Percentiles rank a stretch among this genome's conserved stretches.
Evolutionary conservation across 2,888 invertebrate genomes (phyloP).

Genomic region (Torymus tubicola): DNA sequence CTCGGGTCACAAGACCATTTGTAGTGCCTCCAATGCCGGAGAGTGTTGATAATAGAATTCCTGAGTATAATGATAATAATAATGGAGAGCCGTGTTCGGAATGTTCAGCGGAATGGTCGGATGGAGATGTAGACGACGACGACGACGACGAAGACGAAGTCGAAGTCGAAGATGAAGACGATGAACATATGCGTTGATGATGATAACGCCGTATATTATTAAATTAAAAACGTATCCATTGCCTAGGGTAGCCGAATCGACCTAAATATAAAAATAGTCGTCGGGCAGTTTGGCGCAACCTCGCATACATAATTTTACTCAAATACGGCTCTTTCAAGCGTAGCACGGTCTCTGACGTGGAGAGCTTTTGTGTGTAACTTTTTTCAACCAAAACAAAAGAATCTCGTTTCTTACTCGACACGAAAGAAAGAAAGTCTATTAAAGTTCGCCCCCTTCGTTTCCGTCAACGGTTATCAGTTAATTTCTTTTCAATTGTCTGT

Average conservation of each 20-base stretch:
- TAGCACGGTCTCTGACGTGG: slow-evolving; percentile 74
- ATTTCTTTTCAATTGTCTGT: background rate
- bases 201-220: too few species aligned
- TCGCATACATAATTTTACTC: slow-evolving; percentile 43
- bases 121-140: too few species aligned
- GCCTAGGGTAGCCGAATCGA: slow-evolving; percentile 65
- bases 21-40: too few species aligned
- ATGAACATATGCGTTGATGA: too few species aligned
- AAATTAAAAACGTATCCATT: too few species aligned
- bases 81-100: too few species aligned
- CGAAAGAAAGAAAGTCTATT: slow-evolving; percentile 39
- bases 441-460: background rate
- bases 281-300: slow-evolving; percentile 74
- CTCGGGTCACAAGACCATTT: too few species aligned
- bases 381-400: background rate
- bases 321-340: slow-evolving; percentile 72
- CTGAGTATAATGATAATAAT: too few species aligned
- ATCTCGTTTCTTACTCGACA: slow-evolving; percentile 9
- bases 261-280: slow-evolving; percentile 60
- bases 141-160: too few species aligned
- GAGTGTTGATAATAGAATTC: too few species aligned
- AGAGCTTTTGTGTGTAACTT: slow-evolving; percentile 61
- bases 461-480: background rate
- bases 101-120: too few species aligned
- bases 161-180: too few species aligned